These are phyloP conservation scores for Drosophila sechellia DNA, from an alignment of 1,140 invertebrate species.

Conservation along the genomic window DNA sequence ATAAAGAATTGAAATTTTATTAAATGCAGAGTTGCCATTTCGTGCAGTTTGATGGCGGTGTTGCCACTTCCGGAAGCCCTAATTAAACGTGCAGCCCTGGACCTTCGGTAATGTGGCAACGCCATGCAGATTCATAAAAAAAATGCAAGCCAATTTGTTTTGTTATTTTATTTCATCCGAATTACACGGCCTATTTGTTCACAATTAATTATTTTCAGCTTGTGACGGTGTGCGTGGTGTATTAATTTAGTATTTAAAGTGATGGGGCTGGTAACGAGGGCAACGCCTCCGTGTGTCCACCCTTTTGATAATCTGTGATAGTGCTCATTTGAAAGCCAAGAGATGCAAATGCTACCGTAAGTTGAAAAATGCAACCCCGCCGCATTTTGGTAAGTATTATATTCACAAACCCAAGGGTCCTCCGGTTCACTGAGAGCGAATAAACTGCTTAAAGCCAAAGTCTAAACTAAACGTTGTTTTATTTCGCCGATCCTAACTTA, in stretches of 20 bases:
- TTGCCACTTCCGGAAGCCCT: constrained; percentile 23
- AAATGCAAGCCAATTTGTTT: constrained; percentile 41
- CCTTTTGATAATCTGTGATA: constrained; percentile 22
- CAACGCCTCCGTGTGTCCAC: not conserved
- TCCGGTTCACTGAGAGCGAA: constrained; percentile 34
- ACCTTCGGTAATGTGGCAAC: constrained; percentile 34
- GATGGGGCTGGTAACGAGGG: too few species aligned
- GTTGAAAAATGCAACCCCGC: constrained; percentile 5
- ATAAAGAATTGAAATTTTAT: not conserved
- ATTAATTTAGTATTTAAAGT: not conserved
- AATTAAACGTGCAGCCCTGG: constrained; percentile 12
- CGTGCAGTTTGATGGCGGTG: not conserved
- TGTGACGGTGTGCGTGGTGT: not conserved
- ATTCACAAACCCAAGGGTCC: constrained; percentile 10
- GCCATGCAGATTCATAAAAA: not conserved
- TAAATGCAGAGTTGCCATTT: not conserved
- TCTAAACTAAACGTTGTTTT: constrained; percentile 63
- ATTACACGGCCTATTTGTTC: not conserved
- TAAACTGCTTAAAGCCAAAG: constrained; percentile 57
- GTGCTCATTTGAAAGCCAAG: not conserved
- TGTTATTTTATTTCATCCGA: constrained; percentile 7
- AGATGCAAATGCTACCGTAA: not conserved
- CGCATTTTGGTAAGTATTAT: constrained; percentile 18
- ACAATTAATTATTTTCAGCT: not conserved
- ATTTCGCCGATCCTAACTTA: constrained; percentile 53